Conservation (phyloP, 2,888 invertebrate species). For the Platycheirus rosarum region DNA sequence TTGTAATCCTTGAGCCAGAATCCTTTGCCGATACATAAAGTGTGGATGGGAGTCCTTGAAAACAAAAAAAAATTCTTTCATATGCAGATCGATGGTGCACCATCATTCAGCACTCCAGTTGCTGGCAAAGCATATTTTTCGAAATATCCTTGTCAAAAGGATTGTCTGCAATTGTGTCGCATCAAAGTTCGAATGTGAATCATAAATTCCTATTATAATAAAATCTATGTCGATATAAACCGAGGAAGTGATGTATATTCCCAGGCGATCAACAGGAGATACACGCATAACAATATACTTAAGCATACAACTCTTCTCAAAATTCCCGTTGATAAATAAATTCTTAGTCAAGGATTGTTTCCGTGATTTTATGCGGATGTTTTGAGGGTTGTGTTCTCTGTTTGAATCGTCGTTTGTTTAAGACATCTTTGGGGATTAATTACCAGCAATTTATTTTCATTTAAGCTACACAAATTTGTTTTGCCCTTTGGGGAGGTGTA, state of each 20-base stretch:
- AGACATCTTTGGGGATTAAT: not conserved
- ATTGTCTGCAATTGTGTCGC: not conserved
- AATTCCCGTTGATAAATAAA: not conserved
- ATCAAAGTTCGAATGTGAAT: not conserved
- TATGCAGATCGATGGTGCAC: conserved; percentile 14
- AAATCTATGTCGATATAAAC: not conserved
- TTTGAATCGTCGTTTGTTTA: not conserved
- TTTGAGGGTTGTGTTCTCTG: not conserved
- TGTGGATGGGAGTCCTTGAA: conserved; percentile 1
- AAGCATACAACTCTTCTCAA: not conserved
- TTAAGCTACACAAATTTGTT: not conserved
- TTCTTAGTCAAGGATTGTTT: not conserved
- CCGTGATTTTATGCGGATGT: not conserved
- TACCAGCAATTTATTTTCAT: conserved; percentile 12
- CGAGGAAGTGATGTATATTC: not conserved
- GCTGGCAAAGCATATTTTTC: not conserved
- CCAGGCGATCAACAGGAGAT: not conserved
- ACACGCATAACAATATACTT: not conserved
- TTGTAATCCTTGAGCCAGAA: conserved; percentile 46
- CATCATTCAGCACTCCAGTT: not conserved
- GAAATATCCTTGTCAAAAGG: not conserved
- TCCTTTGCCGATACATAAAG: not conserved
- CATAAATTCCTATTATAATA: not conserved
- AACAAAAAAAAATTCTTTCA: conserved; percentile 1
- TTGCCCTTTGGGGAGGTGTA: too few relatives aligned